Evolutionary conservation across 2,888 invertebrate genomes (phyloP).

Genomic region (Nemapogon koenigi): DNA sequence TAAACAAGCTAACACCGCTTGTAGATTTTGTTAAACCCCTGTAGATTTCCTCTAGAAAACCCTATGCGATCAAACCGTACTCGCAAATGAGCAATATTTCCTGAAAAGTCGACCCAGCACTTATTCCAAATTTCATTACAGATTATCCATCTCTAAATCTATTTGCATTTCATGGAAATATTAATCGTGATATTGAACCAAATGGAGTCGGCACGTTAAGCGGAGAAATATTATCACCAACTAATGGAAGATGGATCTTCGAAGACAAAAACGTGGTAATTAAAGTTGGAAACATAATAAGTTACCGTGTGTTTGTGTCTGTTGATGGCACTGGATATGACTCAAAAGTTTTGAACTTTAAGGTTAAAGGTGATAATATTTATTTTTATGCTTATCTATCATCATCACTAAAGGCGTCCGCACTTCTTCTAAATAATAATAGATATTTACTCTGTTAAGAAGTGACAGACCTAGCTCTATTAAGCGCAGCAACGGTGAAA

Average conservation of each 20-base stretch:
- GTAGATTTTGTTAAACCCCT: too few species aligned
- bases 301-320: conserved; percentile 69
- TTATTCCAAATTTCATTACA: conserved; percentile 20
- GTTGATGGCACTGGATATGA: conserved; percentile 48
- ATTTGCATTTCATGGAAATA: conserved; percentile 71
- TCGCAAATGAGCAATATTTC: not conserved
- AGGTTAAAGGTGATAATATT: conserved; percentile 46
- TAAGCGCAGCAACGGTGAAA: too few species aligned
- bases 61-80: too few species aligned
- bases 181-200: conserved; percentile 57
- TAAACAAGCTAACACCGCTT: too few species aligned
- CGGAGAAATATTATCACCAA: conserved; percentile 45
- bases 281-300: conserved; percentile 59
- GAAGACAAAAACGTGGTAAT: conserved; percentile 46
- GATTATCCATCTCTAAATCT: conserved; percentile 57
- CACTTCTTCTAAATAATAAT: too few species aligned
- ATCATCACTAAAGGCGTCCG: too few species aligned
- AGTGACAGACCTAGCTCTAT: too few species aligned
- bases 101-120: not conserved
- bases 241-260: conserved; percentile 56
- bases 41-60: too few species aligned
- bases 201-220: conserved; percentile 58
- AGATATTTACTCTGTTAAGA: too few species aligned
- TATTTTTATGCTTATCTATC: too few species aligned
- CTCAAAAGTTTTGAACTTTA: conserved; percentile 39